phyloP scores from a whole-genome alignment of 1,140 invertebrate species.

The Potamilus streckersoni region DNA sequence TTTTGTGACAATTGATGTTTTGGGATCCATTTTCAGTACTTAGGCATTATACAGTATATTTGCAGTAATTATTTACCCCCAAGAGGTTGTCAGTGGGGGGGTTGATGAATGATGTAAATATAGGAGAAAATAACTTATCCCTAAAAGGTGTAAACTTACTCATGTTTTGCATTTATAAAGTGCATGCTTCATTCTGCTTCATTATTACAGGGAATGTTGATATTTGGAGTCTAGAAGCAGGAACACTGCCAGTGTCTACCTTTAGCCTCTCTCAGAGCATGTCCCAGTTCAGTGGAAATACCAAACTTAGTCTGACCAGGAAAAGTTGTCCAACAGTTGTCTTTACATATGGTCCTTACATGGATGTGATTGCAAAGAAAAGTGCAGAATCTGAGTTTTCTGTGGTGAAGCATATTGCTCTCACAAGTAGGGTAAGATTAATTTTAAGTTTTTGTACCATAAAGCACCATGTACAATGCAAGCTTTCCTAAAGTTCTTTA shows the following conservation, averaged over 20 bases:
- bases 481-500: no score
- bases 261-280: constrained; percentile 19
- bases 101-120: neutral
- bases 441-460: no score
- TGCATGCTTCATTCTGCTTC: constrained; percentile 6
- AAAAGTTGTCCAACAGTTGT: constrained; percentile 1
- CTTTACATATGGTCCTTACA: constrained; percentile 11
- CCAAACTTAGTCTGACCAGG: no score
- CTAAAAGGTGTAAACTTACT: neutral
- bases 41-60: no score
- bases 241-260: constrained; percentile 39
- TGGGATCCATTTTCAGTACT: no score
- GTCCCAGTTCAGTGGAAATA: constrained; percentile 6
- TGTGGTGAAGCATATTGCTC: constrained; percentile 1
- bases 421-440: no score
- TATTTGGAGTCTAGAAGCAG: constrained; percentile 50
- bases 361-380: constrained; percentile 16
- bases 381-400: constrained; percentile 14
- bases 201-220: constrained; percentile 56
- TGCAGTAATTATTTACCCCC: no score
- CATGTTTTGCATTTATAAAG: neutral
- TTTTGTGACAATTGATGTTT: no score
- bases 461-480: no score
- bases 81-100: neutral
- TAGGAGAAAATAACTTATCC: neutral